Base-by-base conservation (phyloP, 2,797 vertebrate genomes). In the Manis javanica region DNA sequence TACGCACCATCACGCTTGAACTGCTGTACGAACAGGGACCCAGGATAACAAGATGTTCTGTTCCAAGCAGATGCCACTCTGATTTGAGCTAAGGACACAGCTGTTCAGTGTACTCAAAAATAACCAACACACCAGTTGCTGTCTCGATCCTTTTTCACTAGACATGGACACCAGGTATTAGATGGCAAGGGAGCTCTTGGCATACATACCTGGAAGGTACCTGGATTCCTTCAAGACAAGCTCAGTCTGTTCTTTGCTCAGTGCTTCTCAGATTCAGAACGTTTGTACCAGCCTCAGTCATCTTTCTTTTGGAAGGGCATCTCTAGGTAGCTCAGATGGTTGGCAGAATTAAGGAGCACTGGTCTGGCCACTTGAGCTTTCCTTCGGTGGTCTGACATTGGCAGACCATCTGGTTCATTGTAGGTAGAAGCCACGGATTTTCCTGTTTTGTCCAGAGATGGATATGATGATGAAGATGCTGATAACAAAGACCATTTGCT, bases 21-120 rank as follows among this genome's bases (percentile, higher is more conserved):
- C 42, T 91, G 64, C 78, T 0, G 0, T 23, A 46, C 59, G 63
- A 59, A 90, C 78, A 61, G 57, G 49, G 82, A 77, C 51, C 3
- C 37, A 69, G 72, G 89, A 75, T 66, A 90, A 86, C 91, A 95
- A 85, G 59, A 87, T 83, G 92, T 71, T 93, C 86, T 94, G 68
- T 92, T 94, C 94, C 34, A 64, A 89, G 79, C 53, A 89, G 88
- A 86, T 71, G 78, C 37, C 82, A 83, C 68, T 79, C 57, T 83
- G 46, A 57, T 79, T 57, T 55, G 86, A 94, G 88, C 53, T 23
- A 19, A 37, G 75, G 68, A 31, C 31, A 64, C 82, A 82, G 72
- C 42, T 91, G 59, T 84, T 88, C 74, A 13, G 55, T 21, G 53
- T 46, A 46, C 11, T 46, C 46, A 46, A 46, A 12, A 46, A 74